phyloP scores from a whole-genome alignment of 2,888 invertebrate species.

The Trichogramma evanescens region DNA sequence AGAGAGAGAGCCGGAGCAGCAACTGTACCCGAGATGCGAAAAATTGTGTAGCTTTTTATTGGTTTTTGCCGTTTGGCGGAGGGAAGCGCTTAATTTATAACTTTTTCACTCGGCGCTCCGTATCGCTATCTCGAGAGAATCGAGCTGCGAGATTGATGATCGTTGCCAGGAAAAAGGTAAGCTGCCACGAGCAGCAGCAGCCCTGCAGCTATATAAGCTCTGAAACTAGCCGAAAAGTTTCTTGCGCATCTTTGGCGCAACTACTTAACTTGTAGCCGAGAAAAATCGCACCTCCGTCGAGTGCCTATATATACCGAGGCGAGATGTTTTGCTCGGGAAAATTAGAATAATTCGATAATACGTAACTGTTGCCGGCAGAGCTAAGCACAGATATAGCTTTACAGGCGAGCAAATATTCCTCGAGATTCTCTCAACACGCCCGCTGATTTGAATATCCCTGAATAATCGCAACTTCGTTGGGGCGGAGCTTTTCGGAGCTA shows the following conservation, averaged over 20 bases:
- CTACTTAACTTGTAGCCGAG: too few species aligned
- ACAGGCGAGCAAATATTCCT: constrained; percentile 19
- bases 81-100: constrained; percentile 17
- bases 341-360: constrained; percentile 48
- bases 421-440: too few species aligned
- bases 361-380: constrained; percentile 47
- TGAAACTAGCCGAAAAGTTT: too few species aligned
- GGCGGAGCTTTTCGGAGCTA: constrained; percentile 36
- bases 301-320: background rate
- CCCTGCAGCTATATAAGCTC: too few species aligned
- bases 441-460: constrained; percentile 45
- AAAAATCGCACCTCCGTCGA: background rate
- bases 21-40: too few species aligned
- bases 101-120: constrained; percentile 7
- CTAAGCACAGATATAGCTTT: background rate
- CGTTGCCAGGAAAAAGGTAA: too few species aligned
- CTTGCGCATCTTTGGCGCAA: too few species aligned
- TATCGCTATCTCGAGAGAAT: too few species aligned
- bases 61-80: constrained; percentile 12
- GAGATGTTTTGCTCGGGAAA: constrained; percentile 40
- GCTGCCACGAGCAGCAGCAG: too few species aligned
- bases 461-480: constrained; percentile 47
- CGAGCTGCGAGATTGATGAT: too few species aligned
- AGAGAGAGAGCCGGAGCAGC: too few species aligned
- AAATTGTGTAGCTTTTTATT: constrained; percentile 11